Percentiles rank a stretch among this genome's conserved stretches.
phyloP scores from a whole-genome alignment of 30 jellyfish, hydroid and myxozoan species.

The Clytia hemisphaerica region DNA sequence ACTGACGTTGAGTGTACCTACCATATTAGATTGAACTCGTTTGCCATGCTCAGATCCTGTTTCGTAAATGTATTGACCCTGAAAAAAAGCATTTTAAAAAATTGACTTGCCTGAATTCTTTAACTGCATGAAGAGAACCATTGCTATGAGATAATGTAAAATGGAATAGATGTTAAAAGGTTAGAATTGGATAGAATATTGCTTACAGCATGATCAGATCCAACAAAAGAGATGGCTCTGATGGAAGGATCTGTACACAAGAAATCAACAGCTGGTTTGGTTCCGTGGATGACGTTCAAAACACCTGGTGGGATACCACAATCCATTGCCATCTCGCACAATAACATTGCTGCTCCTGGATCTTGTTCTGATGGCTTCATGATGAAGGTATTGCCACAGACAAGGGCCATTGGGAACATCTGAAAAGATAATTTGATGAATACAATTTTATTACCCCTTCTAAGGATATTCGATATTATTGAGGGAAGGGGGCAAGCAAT shows the following conservation, averaged over 20 bases:
- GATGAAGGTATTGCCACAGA: conserved; percentile 78
- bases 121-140: background rate
- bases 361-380: conserved; percentile 96
- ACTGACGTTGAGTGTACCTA: background rate
- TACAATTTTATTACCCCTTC: background rate
- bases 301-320: conserved; percentile 97
- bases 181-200: background rate
- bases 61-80: conserved; percentile 81
- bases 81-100: background rate
- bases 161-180: background rate
- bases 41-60: conserved; percentile 78
- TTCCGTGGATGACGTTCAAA: conserved; percentile 92
- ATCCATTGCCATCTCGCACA: conserved; percentile 74
- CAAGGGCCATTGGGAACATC: conserved; percentile 95
- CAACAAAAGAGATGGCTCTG: conserved; percentile 84
- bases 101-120: background rate
- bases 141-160: background rate
- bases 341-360: conserved; percentile 96
- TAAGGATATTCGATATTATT: background rate
- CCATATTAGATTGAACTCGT: conserved; percentile 92
- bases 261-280: conserved; percentile 86
- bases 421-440: background rate
- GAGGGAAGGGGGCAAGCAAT: too few relatives aligned
- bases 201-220: conserved; percentile 75
- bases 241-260: conserved; percentile 72